phyloP scores from a whole-genome alignment of 2,113 vertebrate genomes.

The Prolemur simus region DNA sequence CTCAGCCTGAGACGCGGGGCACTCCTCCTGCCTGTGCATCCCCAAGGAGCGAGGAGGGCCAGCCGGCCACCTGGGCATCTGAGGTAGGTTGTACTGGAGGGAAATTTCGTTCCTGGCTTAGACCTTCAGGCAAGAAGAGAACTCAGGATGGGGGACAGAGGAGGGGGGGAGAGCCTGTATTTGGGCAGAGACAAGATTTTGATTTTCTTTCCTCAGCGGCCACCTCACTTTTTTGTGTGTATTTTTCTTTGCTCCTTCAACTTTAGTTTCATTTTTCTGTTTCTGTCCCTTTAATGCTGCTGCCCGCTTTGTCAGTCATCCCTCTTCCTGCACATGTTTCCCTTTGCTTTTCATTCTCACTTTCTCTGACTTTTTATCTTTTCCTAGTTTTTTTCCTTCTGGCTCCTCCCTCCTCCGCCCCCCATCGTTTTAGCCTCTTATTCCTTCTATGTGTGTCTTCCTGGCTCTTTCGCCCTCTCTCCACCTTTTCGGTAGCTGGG shows the following conservation, averaged over 20 bases:
- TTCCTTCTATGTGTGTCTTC: not conserved
- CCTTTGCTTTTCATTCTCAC: not conserved
- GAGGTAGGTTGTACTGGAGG: conserved; percentile 60
- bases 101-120: not conserved
- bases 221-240: fast-evolving
- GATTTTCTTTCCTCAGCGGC: not conserved
- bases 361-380: not conserved
- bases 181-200: not conserved
- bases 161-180: fast-evolving
- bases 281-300: not conserved
- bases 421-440: not conserved
- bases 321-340: not conserved
- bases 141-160: not conserved
- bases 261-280: not conserved
- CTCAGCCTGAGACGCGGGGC: not conserved
- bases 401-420: not conserved
- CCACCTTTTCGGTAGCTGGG: not conserved
- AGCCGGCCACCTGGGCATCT: not conserved
- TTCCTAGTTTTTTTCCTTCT: fast-evolving
- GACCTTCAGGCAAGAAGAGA: not conserved
- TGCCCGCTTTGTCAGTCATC: too few species aligned
- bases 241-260: not conserved
- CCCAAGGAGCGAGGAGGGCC: conserved; percentile 20
- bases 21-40: not conserved
- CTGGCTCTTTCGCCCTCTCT: not conserved